Conservation (phyloP, 1,140 invertebrate species). For the Dendrolimus kikuchii region DNA sequence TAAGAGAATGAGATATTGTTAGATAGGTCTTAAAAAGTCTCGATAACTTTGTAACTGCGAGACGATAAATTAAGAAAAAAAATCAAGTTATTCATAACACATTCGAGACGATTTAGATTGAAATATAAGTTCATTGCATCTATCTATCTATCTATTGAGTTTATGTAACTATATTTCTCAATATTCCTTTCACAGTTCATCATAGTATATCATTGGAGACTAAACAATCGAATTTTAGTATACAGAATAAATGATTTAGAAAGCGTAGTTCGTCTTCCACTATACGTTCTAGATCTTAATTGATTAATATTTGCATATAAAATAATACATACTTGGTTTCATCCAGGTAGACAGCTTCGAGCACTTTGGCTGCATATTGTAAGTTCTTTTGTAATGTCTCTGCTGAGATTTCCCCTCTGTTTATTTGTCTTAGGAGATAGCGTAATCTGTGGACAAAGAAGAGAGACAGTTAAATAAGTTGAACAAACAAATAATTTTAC, state of each 20-base stretch:
- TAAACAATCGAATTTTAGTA: neutral
- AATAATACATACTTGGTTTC: constrained; percentile 85
- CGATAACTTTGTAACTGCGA: too few relatives aligned
- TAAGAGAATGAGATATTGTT: too few relatives aligned
- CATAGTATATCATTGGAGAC: too few relatives aligned
- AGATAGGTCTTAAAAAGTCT: too few relatives aligned
- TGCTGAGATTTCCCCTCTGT: constrained; percentile 86
- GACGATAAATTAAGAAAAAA: too few relatives aligned
- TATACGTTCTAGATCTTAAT: neutral
- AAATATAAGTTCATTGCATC: too few relatives aligned
- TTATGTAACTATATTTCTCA: too few relatives aligned
- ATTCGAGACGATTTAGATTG: too few relatives aligned
- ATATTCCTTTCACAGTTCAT: too few relatives aligned
- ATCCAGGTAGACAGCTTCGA: constrained; percentile 91
- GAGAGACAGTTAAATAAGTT: constrained; percentile 4
- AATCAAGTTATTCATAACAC: too few relatives aligned
- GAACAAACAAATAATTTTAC: neutral
- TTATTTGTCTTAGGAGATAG: constrained; percentile 85
- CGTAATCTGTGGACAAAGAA: constrained; percentile 80
- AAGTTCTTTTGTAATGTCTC: constrained; percentile 89
- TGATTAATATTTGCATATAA: neutral
- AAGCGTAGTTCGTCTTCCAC: neutral
- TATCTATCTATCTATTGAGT: too few relatives aligned
- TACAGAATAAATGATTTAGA: neutral
- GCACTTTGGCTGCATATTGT: constrained; percentile 87